A percentile compares a stretch with the other conserved stretches of the same genome.
phyloP scores from a whole-genome alignment of 2,113 vertebrate species.

The Pygoscelis antarcticus region DNA sequence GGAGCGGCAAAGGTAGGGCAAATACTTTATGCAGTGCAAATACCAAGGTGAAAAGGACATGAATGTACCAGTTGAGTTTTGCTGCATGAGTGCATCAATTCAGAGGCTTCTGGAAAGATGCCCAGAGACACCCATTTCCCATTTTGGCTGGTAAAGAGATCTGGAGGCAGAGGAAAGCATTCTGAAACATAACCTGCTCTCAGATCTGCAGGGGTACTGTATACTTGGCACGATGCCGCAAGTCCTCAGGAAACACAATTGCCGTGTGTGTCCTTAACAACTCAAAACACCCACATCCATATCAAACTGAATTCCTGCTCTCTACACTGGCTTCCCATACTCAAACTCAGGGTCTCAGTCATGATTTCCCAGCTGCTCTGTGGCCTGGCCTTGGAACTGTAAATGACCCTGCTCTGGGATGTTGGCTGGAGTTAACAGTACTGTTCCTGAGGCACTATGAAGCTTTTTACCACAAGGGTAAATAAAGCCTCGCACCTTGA shows the following conservation, averaged over 20 bases:
- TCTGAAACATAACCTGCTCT: constrained; percentile 11
- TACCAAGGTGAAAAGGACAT: neutral
- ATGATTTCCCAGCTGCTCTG: neutral
- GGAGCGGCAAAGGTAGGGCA: neutral
- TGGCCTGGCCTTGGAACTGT: neutral
- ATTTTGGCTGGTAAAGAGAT: neutral
- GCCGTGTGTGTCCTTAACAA: neutral
- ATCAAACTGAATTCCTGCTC: neutral
- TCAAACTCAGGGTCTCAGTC: neutral
- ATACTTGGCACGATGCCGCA: neutral
- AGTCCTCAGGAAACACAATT: neutral
- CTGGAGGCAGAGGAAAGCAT: neutral
- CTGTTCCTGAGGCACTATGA: neutral
- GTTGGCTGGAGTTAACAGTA: neutral
- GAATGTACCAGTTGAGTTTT: neutral
- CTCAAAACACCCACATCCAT: neutral
- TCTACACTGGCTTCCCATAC: neutral
- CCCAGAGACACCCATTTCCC: neutral
- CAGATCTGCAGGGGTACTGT: neutral
- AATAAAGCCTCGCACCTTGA: neutral
- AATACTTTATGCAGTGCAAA: neutral
- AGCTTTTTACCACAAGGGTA: neutral
- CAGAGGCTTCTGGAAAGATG: constrained; percentile 4
- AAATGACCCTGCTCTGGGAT: neutral
- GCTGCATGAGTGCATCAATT: neutral